A percentile compares a stretch with the other conserved stretches of the same genome.
Conservation (phyloP, 1,140 invertebrate species). For the Hydropsyche tenuis region DNA sequence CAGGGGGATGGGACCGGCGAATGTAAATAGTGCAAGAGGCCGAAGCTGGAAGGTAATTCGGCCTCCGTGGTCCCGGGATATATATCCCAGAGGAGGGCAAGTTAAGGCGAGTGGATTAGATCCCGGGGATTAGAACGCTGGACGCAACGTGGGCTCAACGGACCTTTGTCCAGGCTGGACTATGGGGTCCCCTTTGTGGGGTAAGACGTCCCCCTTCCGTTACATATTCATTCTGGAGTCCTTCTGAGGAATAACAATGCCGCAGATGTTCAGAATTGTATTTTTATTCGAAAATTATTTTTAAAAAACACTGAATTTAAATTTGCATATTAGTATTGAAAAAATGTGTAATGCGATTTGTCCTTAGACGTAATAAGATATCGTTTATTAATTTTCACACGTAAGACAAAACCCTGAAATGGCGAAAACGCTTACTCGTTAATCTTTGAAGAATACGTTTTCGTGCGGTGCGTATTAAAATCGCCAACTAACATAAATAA, state of each 20-base stretch:
- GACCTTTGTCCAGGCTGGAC: constrained; percentile 31
- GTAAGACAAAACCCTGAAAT: not conserved
- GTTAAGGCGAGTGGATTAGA: constrained; percentile 45
- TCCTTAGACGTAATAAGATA: not conserved
- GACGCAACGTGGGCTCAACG: constrained; percentile 39
- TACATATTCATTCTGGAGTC: constrained; percentile 19
- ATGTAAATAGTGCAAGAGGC: constrained; percentile 44
- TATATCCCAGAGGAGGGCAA: constrained; percentile 40
- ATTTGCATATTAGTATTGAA: too few relatives aligned
- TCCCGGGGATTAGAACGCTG: constrained; percentile 39
- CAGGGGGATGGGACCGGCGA: constrained; percentile 18
- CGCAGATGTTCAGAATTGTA: too few relatives aligned
- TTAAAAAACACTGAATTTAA: too few relatives aligned
- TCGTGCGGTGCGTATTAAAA: too few relatives aligned
- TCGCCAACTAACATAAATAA: too few relatives aligned
- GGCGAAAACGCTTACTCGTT: not conserved
- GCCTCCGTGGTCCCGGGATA: constrained; percentile 4
- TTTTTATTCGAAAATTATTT: too few relatives aligned
- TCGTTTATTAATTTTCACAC: constrained; percentile 5
- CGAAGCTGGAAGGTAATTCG: constrained; percentile 33
- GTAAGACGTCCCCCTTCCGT: not conserved
- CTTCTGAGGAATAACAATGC: constrained; percentile 10
- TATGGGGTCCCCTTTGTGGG: not conserved
- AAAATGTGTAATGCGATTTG: too few relatives aligned
- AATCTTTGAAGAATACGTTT: too few relatives aligned